These are phyloP conservation scores for Rhyacophila evoluta DNA, from an alignment of 2,888 invertebrate genomes.

Conservation along the genomic window DNA sequence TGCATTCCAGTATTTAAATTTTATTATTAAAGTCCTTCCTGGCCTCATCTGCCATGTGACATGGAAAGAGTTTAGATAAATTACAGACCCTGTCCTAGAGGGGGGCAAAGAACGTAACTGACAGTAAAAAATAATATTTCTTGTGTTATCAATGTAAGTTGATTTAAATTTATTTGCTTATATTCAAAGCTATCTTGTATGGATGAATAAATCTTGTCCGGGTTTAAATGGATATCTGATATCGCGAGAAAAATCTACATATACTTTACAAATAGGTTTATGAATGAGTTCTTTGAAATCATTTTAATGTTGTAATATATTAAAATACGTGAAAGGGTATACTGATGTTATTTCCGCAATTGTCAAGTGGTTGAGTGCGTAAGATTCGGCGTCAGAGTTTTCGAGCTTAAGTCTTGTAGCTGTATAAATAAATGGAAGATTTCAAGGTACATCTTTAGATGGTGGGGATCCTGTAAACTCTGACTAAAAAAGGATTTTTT, in stretches of 20 bases:
- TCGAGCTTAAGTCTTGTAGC: no score
- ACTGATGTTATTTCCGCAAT: no score
- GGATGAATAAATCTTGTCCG: background rate
- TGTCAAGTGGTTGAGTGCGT: no score
- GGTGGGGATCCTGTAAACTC: no score
- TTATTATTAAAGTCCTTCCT: conserved; percentile 38
- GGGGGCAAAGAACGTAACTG: background rate
- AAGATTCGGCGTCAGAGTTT: no score
- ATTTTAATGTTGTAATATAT: background rate
- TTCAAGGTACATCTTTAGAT: no score
- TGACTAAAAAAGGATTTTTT: no score
- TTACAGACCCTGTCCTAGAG: conserved; percentile 20
- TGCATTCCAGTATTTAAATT: conserved; percentile 51
- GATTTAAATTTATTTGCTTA: conserved; percentile 45
- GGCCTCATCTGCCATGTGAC: conserved; percentile 46
- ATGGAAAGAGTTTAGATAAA: conserved; percentile 48
- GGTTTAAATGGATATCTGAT: background rate
- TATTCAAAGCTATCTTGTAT: conserved; percentile 30
- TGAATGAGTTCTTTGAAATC: background rate
- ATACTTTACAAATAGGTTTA: background rate
- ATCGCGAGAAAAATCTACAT: background rate
- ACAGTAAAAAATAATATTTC: conserved; percentile 17
- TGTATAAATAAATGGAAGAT: no score
- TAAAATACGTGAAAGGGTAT: no score
- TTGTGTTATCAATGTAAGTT: conserved; percentile 30